Base-by-base conservation (phyloP, 2,797 vertebrate species). In the Parambassis ranga region DNA sequence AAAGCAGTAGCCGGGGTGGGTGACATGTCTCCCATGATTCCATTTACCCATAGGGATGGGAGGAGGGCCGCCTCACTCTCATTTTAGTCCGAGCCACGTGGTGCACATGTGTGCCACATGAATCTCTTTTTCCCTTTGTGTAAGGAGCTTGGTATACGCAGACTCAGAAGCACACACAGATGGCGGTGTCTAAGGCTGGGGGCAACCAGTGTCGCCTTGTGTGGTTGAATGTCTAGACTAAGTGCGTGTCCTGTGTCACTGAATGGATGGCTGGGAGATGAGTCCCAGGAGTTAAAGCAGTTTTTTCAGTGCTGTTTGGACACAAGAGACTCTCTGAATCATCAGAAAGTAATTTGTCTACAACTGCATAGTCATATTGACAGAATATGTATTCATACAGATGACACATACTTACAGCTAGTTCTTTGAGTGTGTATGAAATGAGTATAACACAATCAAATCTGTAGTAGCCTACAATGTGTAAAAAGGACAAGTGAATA, bases 141-240 rank as follows among this genome's bases (percentile, higher is more conserved):
- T 81, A 58, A 84, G 69, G 72, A 59, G 73, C 57, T 82, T 13
- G 50, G 58, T 51, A 57, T 69, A 83, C 66, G 60, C 74, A 61
- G 35, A 50, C 43, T 39, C 50, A 31, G 49, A 13, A 37, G 32
- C 44, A 62, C 47, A 71, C 66, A 71, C 81, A 89, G 55, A 85
- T 71, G 87, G 80, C 71, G 77, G 77, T 38, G 65, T 69, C 71
- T 71, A 28, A 62, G 59, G 77, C 84, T 78, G 50, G 67, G 71
- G 65, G 71, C 72, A 76, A 79, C 77, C 85, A 65, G 59, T 61
- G 81, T 83, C 88, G 67, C 76, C 78, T 71, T 91, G 91, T 93
- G 92, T 89, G 92, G 91, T 87, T 86, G 36, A 42, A 56, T 19
- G 89, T 91, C 87, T 92, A 91, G 87, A 91, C 88, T 62, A 39